Base-by-base conservation (phyloP, 2,113 vertebrate genomes). In the Accipiter cooperii region DNA sequence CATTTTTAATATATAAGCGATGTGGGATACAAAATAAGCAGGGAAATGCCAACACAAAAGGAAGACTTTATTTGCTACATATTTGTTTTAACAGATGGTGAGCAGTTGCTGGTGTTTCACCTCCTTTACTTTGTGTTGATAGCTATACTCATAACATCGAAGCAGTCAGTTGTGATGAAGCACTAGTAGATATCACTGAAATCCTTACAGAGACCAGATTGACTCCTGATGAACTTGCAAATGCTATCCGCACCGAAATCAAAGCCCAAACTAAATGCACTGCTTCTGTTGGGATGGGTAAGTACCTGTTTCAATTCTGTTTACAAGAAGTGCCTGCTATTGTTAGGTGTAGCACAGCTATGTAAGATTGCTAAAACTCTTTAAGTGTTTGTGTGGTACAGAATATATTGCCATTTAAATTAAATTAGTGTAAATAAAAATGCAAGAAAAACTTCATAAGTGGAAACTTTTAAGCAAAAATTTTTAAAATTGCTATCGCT, bases 111-210 rank as follows among this genome's bases (percentile, higher is more conserved):
- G 86, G 69, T 97, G 75, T 96, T 75, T 97, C 64, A 95, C 63
- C 88, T 97, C 77, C 93, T 98, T 88, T 98, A 86, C 95, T 98
- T 96, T 98, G 60, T 97, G 73, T 97, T 96, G 90, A 87, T 84
- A 99, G 99, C 98, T 99, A 99, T 96, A 99, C 99, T 78, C 98
- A 99, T 60, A 98, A 99, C 97, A 99, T 99, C 10, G 99, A 99
- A 98, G 99, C 99, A 70, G 98, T 99, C 89, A 99, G 99, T 97
- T 99, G 99, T 96, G 99, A 99, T 79, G 99, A 99, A 98, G 99
- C 99, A 9, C 96, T 99, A 94, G 98, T 99, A 55, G 99, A 99
- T 95, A 98, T 98, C 89, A 99, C 99, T 34, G 96, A 98, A 93
- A 98, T 99, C 96, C 97, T 99, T 58, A 96, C 98, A 25, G 99